phyloP scores from a whole-genome alignment of 2,113 vertebrate species.

The Syngnathus typhle region DNA sequence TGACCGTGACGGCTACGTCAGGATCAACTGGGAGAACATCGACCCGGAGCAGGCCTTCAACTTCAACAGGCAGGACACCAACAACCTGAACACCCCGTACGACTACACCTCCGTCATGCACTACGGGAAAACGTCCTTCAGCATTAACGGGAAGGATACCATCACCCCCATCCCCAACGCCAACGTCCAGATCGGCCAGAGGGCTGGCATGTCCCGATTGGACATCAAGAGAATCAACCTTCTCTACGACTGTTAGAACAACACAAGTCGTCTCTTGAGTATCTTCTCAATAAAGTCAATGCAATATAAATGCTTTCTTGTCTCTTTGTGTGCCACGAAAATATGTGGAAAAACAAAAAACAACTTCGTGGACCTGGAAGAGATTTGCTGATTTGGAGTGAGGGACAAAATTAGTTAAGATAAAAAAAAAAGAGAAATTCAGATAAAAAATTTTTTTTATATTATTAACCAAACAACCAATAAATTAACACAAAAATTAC shows the following conservation, averaged over 20 bases:
- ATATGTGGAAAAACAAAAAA: background rate
- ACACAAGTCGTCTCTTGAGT: background rate
- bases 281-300: background rate
- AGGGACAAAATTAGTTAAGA: too few species aligned
- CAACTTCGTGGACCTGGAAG: too few species aligned
- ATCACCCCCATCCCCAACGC: background rate
- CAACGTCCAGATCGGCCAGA: background rate
- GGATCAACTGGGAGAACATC: constrained; percentile 3
- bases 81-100: background rate
- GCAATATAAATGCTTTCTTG: background rate
- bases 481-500: too few species aligned
- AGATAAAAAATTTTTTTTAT: too few species aligned
- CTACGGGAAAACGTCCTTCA: background rate
- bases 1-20: background rate
- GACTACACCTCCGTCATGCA: constrained; percentile 5
- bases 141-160: background rate
- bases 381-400: too few species aligned
- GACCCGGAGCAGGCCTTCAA: background rate
- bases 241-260: background rate
- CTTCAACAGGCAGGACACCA: background rate
- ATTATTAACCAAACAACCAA: too few species aligned
- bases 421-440: too few species aligned
- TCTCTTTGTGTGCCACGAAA: background rate
- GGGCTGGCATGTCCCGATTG: background rate
- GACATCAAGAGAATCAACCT: background rate